Base-by-base conservation (phyloP, 2,113 vertebrate genomes). In the Dendropsophus ebraccatus region DNA sequence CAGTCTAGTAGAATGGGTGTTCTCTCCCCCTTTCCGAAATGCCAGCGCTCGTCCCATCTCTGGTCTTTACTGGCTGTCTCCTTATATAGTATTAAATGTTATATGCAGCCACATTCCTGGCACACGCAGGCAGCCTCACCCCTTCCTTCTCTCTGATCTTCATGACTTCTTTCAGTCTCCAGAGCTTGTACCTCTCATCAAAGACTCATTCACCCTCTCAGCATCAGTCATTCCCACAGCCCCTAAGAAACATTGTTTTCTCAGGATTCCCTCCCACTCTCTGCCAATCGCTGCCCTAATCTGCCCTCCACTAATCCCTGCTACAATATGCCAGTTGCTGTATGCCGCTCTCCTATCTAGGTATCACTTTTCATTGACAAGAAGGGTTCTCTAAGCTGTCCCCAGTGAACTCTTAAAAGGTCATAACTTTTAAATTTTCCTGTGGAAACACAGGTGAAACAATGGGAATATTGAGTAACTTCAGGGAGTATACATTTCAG, bases 141-240 rank as follows among this genome's bases (percentile, higher is more conserved):
- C 83, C 73, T 84, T 84, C 83, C 83, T 84, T 60, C 83, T 84
- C 83, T 84, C 73, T 84, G 83, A 84, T 84, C 83, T 84, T 76
- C 52, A 62, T 76, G 73, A 65, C 72, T 83, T 74, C 82, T 84
- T 76, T 84, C 83, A 84, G 73, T 65, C 83, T 77, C 83, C 50
- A n/a, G 58, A 62, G 56, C 73, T 62, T 72, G 58, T 76, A 49
- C 83, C 56, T 65, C 73, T 77, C 73, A 84, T 84, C 83, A 84
- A 84, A 84, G 83, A 60, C 83, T 67, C 83, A 84, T 84, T 84
- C 83, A 84, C 73, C 83, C 73, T 75, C 54, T 84, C 54, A 21
- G 70, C 82, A 75, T 84, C 54, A 58, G 54, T 77, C 56, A 75
- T 84, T 76, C 54, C 73, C 73, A 65, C 73, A 84, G 73, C 56